Conservation (phyloP, 2,113 vertebrate species). For the Crypturellus undulatus region DNA sequence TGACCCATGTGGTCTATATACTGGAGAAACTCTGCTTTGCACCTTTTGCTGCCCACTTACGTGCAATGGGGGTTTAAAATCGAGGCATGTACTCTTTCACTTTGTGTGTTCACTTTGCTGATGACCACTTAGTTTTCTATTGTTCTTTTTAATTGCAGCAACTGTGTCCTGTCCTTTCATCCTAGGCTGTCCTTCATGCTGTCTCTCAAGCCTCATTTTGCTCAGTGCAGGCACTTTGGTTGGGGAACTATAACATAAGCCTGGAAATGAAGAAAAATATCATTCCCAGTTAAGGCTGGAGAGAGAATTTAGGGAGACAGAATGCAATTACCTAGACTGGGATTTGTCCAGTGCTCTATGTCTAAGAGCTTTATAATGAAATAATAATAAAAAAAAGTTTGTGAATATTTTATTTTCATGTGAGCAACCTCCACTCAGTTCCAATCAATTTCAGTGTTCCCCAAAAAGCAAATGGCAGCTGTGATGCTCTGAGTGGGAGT, state of each 20-base stretch:
- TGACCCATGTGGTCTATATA: not conserved
- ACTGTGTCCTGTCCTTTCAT: not conserved
- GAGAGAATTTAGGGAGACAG: constrained; percentile 6
- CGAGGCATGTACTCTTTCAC: too few species aligned
- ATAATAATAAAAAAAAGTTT: constrained; percentile 9
- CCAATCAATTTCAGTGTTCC: not conserved
- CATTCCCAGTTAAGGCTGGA: constrained; percentile 27
- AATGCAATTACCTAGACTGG: constrained; percentile 36
- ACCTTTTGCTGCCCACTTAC: not conserved
- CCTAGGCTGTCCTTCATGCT: not conserved
- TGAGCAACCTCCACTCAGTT: not conserved
- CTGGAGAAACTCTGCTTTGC: not conserved
- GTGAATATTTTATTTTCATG: constrained; percentile 14
- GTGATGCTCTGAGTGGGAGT: not conserved
- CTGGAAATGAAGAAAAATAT: constrained; percentile 41
- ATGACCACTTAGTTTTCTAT: not conserved
- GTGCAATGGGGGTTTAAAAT: not conserved
- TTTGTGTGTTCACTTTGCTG: not conserved
- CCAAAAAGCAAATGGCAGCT: not conserved
- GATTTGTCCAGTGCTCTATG: constrained; percentile 39
- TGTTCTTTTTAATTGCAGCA: not conserved
- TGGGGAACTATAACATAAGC: not conserved
- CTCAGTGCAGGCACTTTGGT: not conserved
- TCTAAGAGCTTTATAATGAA: constrained; percentile 59
- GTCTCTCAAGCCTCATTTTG: not conserved